Conservation (phyloP, 2,888 invertebrate species). For the Taenaris catops region DNA sequence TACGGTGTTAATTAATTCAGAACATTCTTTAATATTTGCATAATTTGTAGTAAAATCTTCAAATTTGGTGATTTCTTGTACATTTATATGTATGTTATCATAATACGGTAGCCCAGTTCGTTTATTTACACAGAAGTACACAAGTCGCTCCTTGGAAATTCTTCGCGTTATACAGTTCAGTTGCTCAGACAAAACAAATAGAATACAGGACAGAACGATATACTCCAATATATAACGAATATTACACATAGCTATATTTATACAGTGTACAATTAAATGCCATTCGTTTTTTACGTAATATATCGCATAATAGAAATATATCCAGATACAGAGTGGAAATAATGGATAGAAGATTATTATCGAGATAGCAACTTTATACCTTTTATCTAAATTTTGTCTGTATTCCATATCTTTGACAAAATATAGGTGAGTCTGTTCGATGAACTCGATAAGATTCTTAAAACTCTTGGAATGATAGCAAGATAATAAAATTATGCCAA, state of each 20-base stretch:
- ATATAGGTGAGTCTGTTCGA: slow-evolving; percentile 2
- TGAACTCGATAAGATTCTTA: slow-evolving; percentile 1
- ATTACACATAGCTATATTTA: slow-evolving; percentile 3
- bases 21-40: slow-evolving; percentile 8
- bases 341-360: too few relatives aligned
- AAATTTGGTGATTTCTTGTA: slow-evolving; percentile 2
- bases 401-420: slow-evolving; percentile 11
- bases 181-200: slow-evolving; percentile 33
- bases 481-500: not conserved
- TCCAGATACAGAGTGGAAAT: not conserved
- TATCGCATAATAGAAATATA: too few relatives aligned
- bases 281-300: not conserved
- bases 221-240: slow-evolving; percentile 25
- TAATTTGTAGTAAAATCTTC: slow-evolving; percentile 8
- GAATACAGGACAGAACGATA: slow-evolving; percentile 27
- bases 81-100: not conserved
- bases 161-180: slow-evolving; percentile 28
- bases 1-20: slow-evolving; percentile 8
- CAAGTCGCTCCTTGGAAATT: slow-evolving; percentile 5
- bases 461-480: slow-evolving; percentile 2
- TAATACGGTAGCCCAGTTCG: not conserved
- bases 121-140: not conserved
- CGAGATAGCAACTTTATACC: not conserved
- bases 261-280: not conserved
- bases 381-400: too few relatives aligned